Percentiles rank a stretch among this genome's conserved stretches.
Evolutionary conservation across 1,140 invertebrate genomes (phyloP).

Genomic region (Aphis craccivora): DNA sequence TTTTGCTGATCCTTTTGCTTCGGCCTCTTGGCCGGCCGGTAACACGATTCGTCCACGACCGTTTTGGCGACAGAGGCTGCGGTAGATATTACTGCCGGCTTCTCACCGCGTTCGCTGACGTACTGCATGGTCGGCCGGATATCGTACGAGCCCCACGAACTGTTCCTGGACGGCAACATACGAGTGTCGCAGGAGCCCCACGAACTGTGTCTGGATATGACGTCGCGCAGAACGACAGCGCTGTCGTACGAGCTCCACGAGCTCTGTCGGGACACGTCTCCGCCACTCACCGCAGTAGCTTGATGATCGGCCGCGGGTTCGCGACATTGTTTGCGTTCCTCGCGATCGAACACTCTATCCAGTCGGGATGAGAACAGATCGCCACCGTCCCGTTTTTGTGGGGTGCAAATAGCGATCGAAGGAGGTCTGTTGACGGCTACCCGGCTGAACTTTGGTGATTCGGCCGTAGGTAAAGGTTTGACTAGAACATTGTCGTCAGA

Average conservation of each 20-base stretch:
- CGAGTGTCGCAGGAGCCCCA: constrained; percentile 79
- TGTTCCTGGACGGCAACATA: constrained; percentile 71
- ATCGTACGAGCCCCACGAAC: constrained; percentile 79
- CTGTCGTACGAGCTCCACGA: constrained; percentile 84
- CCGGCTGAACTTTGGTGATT: constrained; percentile 57
- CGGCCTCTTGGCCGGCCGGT: neutral
- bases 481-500: constrained; percentile 42
- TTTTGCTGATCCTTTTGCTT: constrained; percentile 41
- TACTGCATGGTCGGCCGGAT: constrained; percentile 63
- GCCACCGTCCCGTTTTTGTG: constrained; percentile 36
- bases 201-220: constrained; percentile 79
- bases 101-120: constrained; percentile 63
- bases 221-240: constrained; percentile 68
- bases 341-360: constrained; percentile 23
- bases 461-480: constrained; percentile 48
- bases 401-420: neutral
- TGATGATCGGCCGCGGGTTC: neutral
- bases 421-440: constrained; percentile 28
- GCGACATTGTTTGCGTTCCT: constrained; percentile 63
- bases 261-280: constrained; percentile 68
- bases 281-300: neutral
- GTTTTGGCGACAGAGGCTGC: neutral
- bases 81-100: neutral
- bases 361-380: neutral
- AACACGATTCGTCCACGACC: neutral